Evolutionary conservation across 2,113 vertebrate species (phyloP).

Genomic region (Pangasianodon gigas): DNA sequence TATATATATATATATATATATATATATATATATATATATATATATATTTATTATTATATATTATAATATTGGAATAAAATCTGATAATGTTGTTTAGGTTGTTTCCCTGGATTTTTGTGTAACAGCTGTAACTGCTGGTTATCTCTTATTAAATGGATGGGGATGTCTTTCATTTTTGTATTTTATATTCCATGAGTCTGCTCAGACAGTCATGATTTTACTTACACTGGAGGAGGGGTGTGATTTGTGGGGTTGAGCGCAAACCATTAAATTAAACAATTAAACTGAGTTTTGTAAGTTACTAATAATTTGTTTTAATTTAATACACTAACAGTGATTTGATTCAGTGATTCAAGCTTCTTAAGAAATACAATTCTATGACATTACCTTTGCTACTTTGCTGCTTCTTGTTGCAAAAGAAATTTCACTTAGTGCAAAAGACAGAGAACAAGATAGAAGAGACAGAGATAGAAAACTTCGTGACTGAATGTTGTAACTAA

Average conservation of each 20-base stretch:
- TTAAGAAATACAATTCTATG: not conserved
- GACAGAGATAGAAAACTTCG: not conserved
- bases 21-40: too few species aligned
- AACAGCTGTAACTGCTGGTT: too few species aligned
- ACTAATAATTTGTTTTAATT: not conserved
- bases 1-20: too few species aligned
- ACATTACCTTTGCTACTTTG: not conserved
- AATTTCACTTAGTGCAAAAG: not conserved
- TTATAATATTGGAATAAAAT: too few species aligned
- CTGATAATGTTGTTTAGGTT: not conserved
- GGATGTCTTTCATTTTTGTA: too few species aligned
- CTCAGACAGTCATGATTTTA: not conserved
- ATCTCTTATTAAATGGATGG: too few species aligned
- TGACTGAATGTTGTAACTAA: not conserved
- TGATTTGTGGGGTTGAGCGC: not conserved
- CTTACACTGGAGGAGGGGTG: not conserved
- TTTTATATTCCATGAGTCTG: too few species aligned
- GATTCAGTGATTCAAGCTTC: not conserved
- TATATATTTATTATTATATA: too few species aligned
- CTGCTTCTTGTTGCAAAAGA: not conserved
- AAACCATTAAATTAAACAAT: not conserved
- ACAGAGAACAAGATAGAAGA: not conserved
- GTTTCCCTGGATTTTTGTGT: too few species aligned
- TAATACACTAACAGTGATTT: not conserved
- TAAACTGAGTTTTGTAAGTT: not conserved